phyloP scores from a whole-genome alignment of 2,888 invertebrate species.

The Mythimna impura region DNA sequence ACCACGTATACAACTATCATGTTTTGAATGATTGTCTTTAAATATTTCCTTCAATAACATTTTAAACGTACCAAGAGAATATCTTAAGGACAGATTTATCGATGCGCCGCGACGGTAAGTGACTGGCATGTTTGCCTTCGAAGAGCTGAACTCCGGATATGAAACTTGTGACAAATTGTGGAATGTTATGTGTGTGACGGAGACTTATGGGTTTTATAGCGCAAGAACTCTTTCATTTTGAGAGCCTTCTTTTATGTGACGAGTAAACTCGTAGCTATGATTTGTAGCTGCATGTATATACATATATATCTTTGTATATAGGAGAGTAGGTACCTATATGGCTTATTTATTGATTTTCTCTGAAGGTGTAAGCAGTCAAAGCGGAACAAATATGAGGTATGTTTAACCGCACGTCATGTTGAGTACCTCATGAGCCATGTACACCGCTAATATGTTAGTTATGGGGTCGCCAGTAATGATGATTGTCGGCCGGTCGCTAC shows the following conservation, averaged over 20 bases:
- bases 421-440: conserved; percentile 56
- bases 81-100: conserved; percentile 60
- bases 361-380: conserved; percentile 45
- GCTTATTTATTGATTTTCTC: conserved; percentile 51
- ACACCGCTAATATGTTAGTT: conserved; percentile 54
- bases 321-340: conserved; percentile 16
- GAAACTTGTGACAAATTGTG: conserved; percentile 66
- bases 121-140: conserved; percentile 66
- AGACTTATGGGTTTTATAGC: conserved; percentile 63
- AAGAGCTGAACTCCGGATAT: conserved; percentile 63
- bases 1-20: conserved; percentile 12
- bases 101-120: conserved; percentile 53
- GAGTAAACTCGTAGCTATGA: conserved; percentile 44
- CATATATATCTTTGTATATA: background rate
- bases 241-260: conserved; percentile 57
- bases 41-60: conserved; percentile 31
- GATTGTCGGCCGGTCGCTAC: conserved; percentile 56
- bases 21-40: conserved; percentile 37
- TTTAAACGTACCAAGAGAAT: conserved; percentile 40
- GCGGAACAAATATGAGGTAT: conserved; percentile 55
- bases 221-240: conserved; percentile 59
- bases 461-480: conserved; percentile 63
- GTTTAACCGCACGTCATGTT: conserved; percentile 50
- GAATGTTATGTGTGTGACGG: conserved; percentile 65
- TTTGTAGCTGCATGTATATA: conserved; percentile 27